Evolutionary conservation across 2,888 invertebrate genomes (phyloP).

Genomic region (Strigamia crassipes): DNA sequence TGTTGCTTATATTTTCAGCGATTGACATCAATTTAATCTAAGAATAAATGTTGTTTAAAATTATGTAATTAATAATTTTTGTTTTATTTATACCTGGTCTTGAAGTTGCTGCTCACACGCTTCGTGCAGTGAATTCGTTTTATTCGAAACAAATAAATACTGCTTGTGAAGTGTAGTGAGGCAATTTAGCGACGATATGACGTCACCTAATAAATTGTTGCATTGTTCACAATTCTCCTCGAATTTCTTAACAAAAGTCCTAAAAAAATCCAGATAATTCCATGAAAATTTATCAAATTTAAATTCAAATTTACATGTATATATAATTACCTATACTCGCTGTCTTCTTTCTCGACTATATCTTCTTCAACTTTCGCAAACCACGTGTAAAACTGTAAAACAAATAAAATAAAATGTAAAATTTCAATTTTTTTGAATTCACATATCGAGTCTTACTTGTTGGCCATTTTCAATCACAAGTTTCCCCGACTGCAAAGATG

Average conservation of each 20-base stretch:
- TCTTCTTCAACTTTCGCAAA: conserved; percentile 74
- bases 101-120: conserved; percentile 89
- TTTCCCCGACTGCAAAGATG: conserved; percentile 50
- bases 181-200: conserved; percentile 72
- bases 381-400: conserved; percentile 74
- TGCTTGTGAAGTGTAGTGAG: conserved; percentile 74
- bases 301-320: neutral
- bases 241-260: conserved; percentile 71
- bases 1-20: conserved; percentile 77
- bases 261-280: conserved; percentile 47
- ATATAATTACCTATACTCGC: conserved; percentile 67
- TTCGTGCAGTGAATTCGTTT: conserved; percentile 87
- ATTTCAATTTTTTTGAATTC: neutral
- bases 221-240: conserved; percentile 71
- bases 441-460: conserved; percentile 55
- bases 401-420: neutral
- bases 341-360: conserved; percentile 72
- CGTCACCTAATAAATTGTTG: conserved; percentile 70
- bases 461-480: conserved; percentile 59
- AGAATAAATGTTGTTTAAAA: conserved; percentile 52
- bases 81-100: conserved; percentile 67
- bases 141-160: conserved; percentile 84
- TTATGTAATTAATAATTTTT: neutral
- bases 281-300: neutral
- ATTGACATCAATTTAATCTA: conserved; percentile 78